These are phyloP conservation scores for Triplophysa dalaica DNA, from an alignment of 2,113 vertebrate species.

Conservation along the genomic window DNA sequence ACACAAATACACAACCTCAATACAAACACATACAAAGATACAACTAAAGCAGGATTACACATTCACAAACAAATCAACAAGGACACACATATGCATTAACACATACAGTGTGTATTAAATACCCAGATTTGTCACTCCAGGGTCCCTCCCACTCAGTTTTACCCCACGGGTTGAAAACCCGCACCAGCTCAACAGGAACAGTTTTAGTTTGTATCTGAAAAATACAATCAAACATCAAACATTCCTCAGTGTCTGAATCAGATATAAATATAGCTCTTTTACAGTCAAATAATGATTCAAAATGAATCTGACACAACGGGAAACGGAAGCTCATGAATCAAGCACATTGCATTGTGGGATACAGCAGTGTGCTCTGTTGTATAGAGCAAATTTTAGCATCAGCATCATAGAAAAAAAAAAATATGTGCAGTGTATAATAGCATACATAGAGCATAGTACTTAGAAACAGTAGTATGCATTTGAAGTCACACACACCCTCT, in stretches of 20 bases:
- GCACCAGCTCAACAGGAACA: slow-evolving; percentile 62
- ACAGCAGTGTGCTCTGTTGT: no score
- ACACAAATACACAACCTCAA: slow-evolving; percentile 5
- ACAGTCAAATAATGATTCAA: no score
- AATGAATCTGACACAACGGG: no score
- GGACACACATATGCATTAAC: neutral
- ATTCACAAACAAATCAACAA: neutral
- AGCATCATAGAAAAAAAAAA: no score
- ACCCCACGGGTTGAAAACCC: slow-evolving; percentile 79
- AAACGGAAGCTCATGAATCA: no score
- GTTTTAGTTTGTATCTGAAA: slow-evolving; percentile 62
- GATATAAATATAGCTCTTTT: no score
- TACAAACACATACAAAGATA: slow-evolving; percentile 38
- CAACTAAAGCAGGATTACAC: slow-evolving; percentile 28
- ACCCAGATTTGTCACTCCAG: slow-evolving; percentile 70
- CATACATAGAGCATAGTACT: no score
- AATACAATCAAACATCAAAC: slow-evolving; percentile 19
- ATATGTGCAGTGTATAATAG: no score
- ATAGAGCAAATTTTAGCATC: no score
- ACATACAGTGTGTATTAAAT: neutral
- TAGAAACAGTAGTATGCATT: no score
- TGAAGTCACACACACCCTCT: neutral
- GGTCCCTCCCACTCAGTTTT: slow-evolving; percentile 73
- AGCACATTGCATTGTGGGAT: no score
- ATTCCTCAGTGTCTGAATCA: neutral